Evolutionary conservation across 2,113 vertebrate species (phyloP).

Genomic region (Coturnix japonica): DNA sequence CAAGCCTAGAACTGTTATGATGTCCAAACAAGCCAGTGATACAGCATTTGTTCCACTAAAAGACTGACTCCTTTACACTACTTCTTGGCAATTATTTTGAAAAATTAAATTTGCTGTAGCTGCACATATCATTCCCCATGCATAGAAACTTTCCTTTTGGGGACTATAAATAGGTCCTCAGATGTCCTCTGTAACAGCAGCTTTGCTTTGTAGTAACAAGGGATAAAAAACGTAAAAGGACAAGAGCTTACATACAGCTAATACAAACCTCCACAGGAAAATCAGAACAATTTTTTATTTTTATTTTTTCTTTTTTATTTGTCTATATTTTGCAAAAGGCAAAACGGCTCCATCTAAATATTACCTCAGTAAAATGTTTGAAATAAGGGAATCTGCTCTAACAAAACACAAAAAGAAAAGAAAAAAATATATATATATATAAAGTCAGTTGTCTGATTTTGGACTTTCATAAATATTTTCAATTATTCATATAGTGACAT

Average conservation of each 20-base stretch:
- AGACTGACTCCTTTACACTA: not conserved
- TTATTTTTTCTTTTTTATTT: not conserved
- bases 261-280: not conserved
- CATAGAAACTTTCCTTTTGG: not conserved
- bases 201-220: not conserved
- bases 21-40: not conserved
- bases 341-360: not conserved
- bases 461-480: not conserved
- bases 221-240: not conserved
- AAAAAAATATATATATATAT: not conserved
- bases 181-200: not conserved
- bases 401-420: not conserved
- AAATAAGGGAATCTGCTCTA: not conserved
- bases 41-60: not conserved
- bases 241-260: not conserved
- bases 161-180: not conserved
- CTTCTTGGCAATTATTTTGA: constrained; percentile 29
- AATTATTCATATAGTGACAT: not conserved
- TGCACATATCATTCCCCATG: not conserved
- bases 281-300: not conserved
- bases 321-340: not conserved
- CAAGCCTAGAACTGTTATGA: not conserved
- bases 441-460: not conserved
- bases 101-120: not conserved
- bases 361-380: not conserved